These are phyloP conservation scores for Lepidocyrtoides sp. DNA, from an alignment of 2,888 invertebrate genomes.

Conservation along the genomic window DNA sequence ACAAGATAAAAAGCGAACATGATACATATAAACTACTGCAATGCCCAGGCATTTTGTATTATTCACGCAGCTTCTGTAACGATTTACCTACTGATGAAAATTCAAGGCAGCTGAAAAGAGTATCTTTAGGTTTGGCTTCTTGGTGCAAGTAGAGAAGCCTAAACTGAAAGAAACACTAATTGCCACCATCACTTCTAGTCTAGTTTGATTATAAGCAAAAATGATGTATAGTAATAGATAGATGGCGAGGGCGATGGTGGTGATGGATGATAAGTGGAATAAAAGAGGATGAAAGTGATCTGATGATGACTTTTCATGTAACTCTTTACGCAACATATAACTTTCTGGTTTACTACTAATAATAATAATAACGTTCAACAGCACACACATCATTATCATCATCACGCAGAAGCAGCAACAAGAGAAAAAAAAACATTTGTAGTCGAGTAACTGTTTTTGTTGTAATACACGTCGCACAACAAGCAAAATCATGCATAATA, in stretches of 20 bases:
- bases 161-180: neutral
- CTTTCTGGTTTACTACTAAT: slow-evolving; percentile 34
- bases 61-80: neutral
- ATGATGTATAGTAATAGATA: too few relatives aligned
- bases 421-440: neutral
- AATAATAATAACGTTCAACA: slow-evolving; percentile 28
- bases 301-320: slow-evolving; percentile 78
- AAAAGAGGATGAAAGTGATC: slow-evolving; percentile 82
- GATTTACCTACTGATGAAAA: neutral
- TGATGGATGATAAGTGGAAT: slow-evolving; percentile 35
- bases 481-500: neutral
- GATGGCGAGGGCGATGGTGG: too few relatives aligned
- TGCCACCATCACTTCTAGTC: neutral
- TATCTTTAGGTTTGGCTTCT: too few relatives aligned
- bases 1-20: neutral
- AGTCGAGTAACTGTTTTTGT: neutral
- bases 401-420: slow-evolving; percentile 35
- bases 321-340: slow-evolving; percentile 62
- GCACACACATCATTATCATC: slow-evolving; percentile 16
- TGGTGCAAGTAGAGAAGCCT: neutral
- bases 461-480: neutral
- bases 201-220: slow-evolving; percentile 48
- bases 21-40: too few relatives aligned
- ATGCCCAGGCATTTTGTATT: neutral
- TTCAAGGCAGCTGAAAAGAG: neutral